Percentiles rank a stretch among this genome's conserved stretches.
Evolutionary conservation across 2,888 invertebrate genomes (phyloP).

Genomic region (Blastobasis lacticolella): DNA sequence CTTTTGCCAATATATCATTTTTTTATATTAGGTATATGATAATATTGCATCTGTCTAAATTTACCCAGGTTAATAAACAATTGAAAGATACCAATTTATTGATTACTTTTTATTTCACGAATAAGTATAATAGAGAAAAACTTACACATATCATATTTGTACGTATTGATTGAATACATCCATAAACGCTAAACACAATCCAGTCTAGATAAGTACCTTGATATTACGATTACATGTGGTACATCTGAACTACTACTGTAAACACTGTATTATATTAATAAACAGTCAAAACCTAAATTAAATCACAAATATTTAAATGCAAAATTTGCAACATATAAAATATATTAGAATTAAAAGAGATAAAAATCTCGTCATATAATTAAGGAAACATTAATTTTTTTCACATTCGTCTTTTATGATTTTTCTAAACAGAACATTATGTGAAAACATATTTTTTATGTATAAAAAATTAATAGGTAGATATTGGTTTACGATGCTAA

Average conservation of each 20-base stretch:
- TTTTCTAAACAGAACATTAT: slow-evolving; percentile 45
- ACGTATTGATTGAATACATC: neutral
- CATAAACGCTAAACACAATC: slow-evolving; percentile 50
- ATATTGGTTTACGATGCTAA: no score
- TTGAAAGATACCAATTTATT: no score
- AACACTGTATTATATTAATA: slow-evolving; percentile 31
- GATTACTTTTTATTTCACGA: no score
- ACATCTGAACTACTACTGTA: slow-evolving; percentile 42
- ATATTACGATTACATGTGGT: slow-evolving; percentile 48
- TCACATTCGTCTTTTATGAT: slow-evolving; percentile 26
- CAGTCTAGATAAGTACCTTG: slow-evolving; percentile 39
- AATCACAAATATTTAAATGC: slow-evolving; percentile 68
- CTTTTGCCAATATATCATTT: no score
- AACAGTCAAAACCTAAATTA: slow-evolving; percentile 38
- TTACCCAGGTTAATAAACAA: no score
- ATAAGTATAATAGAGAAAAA: no score
- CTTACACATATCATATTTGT: no score
- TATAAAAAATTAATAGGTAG: slow-evolving; percentile 32
- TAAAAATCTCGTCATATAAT: no score
- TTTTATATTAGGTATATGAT: no score
- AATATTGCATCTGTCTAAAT: no score
- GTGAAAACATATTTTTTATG: slow-evolving; percentile 28
- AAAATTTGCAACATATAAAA: slow-evolving; percentile 55
- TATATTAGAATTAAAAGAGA: slow-evolving; percentile 6
- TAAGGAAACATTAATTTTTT: slow-evolving; percentile 19